Conservation (phyloP, 2,888 invertebrate genomes). For the Pomacea canaliculata region DNA sequence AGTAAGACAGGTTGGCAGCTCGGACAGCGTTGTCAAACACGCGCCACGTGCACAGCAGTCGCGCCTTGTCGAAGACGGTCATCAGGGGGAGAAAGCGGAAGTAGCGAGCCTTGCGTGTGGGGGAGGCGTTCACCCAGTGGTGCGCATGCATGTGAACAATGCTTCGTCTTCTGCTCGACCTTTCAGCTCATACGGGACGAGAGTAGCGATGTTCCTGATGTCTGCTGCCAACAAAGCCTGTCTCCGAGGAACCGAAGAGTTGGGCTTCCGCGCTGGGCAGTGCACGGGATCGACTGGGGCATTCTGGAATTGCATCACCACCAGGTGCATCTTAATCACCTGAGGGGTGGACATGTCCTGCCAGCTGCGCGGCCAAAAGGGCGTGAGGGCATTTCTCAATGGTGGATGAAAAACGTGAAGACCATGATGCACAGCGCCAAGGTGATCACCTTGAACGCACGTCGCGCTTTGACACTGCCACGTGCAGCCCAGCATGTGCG, state of each 20-base stretch:
- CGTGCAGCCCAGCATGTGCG: too few relatives aligned
- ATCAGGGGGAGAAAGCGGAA: not conserved
- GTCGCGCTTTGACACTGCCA: too few relatives aligned
- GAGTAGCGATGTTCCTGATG: too few relatives aligned
- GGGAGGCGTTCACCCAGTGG: not conserved
- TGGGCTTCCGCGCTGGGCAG: not conserved
- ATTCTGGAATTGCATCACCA: not conserved
- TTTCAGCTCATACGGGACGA: not conserved
- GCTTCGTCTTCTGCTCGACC: not conserved
- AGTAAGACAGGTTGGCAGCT: slow-evolving; percentile 12
- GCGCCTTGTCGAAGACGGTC: not conserved
- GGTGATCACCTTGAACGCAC: too few relatives aligned
- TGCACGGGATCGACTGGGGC: not conserved
- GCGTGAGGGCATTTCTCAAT: not conserved
- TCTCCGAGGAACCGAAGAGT: too few relatives aligned
- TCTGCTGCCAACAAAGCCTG: too few relatives aligned
- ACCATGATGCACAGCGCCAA: too few relatives aligned
- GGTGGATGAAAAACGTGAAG: not conserved
- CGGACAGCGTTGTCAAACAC: not conserved
- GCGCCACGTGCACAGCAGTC: not conserved
- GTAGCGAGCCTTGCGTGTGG: not conserved
- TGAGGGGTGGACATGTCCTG: not conserved
- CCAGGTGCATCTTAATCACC: slow-evolving; percentile 1
- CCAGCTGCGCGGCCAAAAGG: not conserved
- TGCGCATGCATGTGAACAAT: not conserved